Base-by-base conservation (phyloP, 2,113 vertebrate genomes). In the Mesembrinibis cayennensis region DNA sequence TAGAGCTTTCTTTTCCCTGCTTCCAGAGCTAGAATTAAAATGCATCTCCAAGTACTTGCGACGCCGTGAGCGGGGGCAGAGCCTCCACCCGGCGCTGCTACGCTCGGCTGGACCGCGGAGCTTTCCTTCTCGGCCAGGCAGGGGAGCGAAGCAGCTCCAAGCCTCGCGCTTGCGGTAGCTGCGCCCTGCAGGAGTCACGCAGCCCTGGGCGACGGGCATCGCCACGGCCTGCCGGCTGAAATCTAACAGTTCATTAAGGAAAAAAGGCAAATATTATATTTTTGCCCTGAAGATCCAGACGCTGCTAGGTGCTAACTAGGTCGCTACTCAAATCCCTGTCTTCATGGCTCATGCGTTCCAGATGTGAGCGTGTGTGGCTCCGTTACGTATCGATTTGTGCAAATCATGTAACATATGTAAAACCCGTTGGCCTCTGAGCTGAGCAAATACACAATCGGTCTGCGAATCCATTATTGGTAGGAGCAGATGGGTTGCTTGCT, bases 401-500 rank as follows among this genome's bases (percentile, higher is more conserved):
- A 61, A 82, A 70, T 36, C 84, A 14, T 2, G 32, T 45, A 72
- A 85, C 58, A 22, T 3, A 20, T 8, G 66, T 44, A 76, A 42
- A 90, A 77, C 58, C 50, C 90, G 34, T 6, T 0, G 26, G 87
- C 89, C 81, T 55, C 74, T 23, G 84, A 93, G 71, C 87, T 94
- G 71, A 95, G 93, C 82, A 96, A 95, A 93, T 12, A 95, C 58
- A 80, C 58, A 34, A 47, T 4, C 17, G 71, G 49, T 42, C 82
- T 47, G 78, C 15, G 23, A 62, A 80, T 52, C 82, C 93, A 59
- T 88, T 88, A 55, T 4, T 70, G 87, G 45, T 34, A 69, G 89
- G 50, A 61, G 38, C 93, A 95, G 94, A 93, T 94, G 93, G 84
- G 62, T 62, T 62, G 67, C 66, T 55, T 59, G 87, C 93, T 92